These are phyloP conservation scores for Rhyacophila brunnea DNA, from an alignment of 1,140 invertebrate genomes.

Conservation along the genomic window DNA sequence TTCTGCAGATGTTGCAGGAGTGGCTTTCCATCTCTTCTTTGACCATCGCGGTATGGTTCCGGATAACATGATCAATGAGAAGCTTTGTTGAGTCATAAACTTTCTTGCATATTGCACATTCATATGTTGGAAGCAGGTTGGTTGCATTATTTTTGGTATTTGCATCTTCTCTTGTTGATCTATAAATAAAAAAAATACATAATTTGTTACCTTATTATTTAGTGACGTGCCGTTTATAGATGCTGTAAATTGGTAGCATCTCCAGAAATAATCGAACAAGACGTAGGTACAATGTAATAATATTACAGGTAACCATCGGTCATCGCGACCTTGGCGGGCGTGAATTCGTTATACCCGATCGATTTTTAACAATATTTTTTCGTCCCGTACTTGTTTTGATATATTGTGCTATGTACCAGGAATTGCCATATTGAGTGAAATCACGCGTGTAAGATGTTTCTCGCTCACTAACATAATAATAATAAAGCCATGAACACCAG, in stretches of 20 bases:
- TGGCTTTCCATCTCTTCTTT: conserved; percentile 4
- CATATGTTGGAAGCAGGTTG: neutral
- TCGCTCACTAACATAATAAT: too few relatives aligned
- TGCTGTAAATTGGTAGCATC: too few relatives aligned
- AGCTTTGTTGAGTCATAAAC: conserved; percentile 2
- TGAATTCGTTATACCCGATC: too few relatives aligned
- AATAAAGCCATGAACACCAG: too few relatives aligned
- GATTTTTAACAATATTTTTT: too few relatives aligned
- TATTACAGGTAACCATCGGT: too few relatives aligned
- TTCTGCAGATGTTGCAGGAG: conserved; percentile 13
- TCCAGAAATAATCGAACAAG: neutral
- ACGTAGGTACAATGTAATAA: neutral
- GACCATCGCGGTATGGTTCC: conserved; percentile 4
- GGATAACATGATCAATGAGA: conserved; percentile 24
- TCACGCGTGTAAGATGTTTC: too few relatives aligned
- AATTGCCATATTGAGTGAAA: too few relatives aligned
- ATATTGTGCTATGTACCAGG: too few relatives aligned
- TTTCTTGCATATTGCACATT: conserved; percentile 17
- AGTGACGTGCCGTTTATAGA: too few relatives aligned
- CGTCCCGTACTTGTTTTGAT: too few relatives aligned
- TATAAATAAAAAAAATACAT: neutral
- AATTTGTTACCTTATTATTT: neutral
- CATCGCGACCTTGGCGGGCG: too few relatives aligned
- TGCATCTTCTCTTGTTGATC: neutral
- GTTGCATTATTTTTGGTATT: neutral